These are phyloP conservation scores for Diadumene lineata DNA, from an alignment of 92 coral and sea anemone species.

Conservation along the genomic window DNA sequence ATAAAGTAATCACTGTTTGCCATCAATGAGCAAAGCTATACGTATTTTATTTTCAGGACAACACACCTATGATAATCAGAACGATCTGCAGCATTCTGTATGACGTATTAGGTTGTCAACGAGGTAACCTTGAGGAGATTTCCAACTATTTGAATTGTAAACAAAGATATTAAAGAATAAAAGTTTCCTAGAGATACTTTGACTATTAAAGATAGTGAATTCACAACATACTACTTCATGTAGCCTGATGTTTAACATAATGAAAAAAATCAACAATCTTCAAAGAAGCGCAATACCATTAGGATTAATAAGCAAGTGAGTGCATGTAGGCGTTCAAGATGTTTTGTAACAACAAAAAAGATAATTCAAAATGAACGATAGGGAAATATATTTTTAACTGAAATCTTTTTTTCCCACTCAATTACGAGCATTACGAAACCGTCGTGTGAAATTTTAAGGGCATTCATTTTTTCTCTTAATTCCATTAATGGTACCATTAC, in stretches of 20 bases:
- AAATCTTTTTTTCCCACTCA: not conserved
- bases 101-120: not conserved
- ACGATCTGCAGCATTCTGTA: constrained; percentile 1
- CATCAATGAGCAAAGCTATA: not conserved
- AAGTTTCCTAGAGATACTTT: not conserved
- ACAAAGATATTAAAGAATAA: not conserved
- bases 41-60: not conserved
- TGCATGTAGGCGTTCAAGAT: constrained; percentile 3
- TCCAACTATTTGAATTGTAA: not conserved
- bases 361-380: not conserved
- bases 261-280: not conserved
- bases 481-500: constrained; percentile 15
- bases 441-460: not conserved
- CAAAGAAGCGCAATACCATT: not conserved
- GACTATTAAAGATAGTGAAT: not conserved
- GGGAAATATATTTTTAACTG: not conserved
- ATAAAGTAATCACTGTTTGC: constrained; percentile 5
- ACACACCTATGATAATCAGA: not conserved
- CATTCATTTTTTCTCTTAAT: not conserved
- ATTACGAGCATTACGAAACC: not conserved
- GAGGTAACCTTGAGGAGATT: not conserved
- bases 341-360: not conserved
- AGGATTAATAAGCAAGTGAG: constrained; percentile 3
- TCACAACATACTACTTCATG: not conserved
- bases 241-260: not conserved